Conservation (phyloP, 2,888 invertebrate genomes). For the Molorchus minor region DNA sequence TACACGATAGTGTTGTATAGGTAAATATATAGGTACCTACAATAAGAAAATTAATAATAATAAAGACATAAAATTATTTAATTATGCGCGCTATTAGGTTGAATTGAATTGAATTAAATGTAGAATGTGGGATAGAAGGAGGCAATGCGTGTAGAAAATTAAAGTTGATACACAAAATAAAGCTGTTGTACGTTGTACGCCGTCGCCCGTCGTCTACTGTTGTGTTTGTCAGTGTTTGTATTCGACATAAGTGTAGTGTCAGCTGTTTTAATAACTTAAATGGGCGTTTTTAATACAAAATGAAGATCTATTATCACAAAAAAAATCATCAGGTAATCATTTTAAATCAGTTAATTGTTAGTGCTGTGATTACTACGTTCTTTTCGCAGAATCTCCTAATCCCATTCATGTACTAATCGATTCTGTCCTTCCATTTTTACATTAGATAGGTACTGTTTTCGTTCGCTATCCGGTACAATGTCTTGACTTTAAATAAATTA, state of each 20-base stretch:
- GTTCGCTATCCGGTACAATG: not conserved
- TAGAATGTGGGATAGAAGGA: not conserved
- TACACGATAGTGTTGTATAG: too few relatives aligned
- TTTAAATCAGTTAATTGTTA: not conserved
- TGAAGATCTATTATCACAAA: conserved; percentile 1
- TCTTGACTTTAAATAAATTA: not conserved
- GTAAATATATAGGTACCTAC: too few relatives aligned
- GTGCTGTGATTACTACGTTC: too few relatives aligned
- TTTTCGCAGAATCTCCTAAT: conserved; percentile 1
- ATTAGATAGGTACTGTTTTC: not conserved
- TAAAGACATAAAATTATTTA: too few relatives aligned
- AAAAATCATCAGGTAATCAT: conserved; percentile 18
- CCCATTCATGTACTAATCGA: conserved; percentile 33
- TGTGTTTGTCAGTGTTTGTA: conserved; percentile 21
- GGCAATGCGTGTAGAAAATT: conserved; percentile 9
- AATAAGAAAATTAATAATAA: too few relatives aligned
- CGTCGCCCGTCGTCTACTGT: conserved; percentile 24
- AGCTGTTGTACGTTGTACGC: conserved; percentile 22
- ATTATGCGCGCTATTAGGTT: too few relatives aligned
- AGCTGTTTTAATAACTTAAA: conserved; percentile 43
- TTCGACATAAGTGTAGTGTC: conserved; percentile 38
- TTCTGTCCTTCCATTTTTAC: conserved; percentile 38
- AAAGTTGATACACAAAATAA: conserved; percentile 14
- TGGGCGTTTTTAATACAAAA: conserved; percentile 28
- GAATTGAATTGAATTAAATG: too few relatives aligned